Conservation (phyloP, 2,888 invertebrate species). For the Caenorhabditis sp. region DNA sequence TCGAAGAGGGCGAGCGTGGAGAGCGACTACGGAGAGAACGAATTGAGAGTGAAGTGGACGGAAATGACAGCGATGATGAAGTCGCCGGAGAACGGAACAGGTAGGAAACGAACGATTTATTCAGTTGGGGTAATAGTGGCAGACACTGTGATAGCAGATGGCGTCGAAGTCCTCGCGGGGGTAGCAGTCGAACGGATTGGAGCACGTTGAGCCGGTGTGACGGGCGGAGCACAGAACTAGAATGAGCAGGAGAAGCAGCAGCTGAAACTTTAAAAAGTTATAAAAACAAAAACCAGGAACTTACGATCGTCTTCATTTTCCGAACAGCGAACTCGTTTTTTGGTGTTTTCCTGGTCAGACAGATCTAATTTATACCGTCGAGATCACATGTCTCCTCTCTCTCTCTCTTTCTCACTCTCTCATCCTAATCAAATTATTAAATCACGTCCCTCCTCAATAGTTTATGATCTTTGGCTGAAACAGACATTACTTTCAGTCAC, state of each 20-base stretch:
- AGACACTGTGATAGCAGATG: slow-evolving; percentile 24
- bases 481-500: slow-evolving; percentile 6
- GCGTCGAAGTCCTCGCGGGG: slow-evolving; percentile 35
- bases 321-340: background rate
- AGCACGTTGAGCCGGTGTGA: slow-evolving; percentile 14
- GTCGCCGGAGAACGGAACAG: background rate
- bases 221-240: background rate
- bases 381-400: slow-evolving; percentile 21
- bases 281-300: background rate
- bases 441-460: background rate
- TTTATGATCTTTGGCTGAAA: background rate
- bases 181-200: background rate
- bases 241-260: background rate
- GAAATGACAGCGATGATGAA: background rate
- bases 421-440: background rate
- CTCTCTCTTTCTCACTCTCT: background rate
- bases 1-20: slow-evolving; percentile 19
- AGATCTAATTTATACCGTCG: slow-evolving; percentile 14
- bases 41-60: slow-evolving; percentile 14
- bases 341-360: background rate
- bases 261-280: background rate
- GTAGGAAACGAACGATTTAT: slow-evolving; percentile 4
- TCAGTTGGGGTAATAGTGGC: slow-evolving; percentile 40
- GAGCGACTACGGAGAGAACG: slow-evolving; percentile 43
- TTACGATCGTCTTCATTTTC: slow-evolving; percentile 7